phyloP scores from a whole-genome alignment of 2,888 invertebrate species.

The Cephus spinipes region DNA sequence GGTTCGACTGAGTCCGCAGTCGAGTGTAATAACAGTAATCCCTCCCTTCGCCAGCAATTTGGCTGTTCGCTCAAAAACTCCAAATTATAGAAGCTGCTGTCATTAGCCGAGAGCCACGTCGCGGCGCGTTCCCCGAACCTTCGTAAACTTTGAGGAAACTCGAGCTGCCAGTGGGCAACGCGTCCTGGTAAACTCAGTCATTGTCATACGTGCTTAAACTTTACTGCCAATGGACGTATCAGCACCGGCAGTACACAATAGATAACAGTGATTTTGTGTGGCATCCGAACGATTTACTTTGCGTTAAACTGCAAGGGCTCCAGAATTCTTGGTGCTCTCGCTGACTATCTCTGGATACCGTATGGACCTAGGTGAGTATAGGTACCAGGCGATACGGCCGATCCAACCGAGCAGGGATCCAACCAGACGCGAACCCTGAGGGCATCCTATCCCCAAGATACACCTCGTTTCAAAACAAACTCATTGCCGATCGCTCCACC shows the following conservation, averaged over 20 bases:
- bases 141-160: constrained; percentile 42
- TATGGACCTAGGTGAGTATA: background rate
- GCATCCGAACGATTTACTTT: constrained; percentile 36
- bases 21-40: constrained; percentile 66
- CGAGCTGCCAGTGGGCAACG: constrained; percentile 18
- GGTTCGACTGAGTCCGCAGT: constrained; percentile 59
- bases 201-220: constrained; percentile 12
- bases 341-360: background rate
- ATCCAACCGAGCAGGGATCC: background rate
- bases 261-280: constrained; percentile 38
- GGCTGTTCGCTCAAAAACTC: constrained; percentile 64
- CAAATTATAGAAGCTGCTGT: constrained; percentile 66
- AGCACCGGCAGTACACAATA: background rate
- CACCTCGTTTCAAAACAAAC: background rate
- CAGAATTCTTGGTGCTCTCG: background rate
- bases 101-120: constrained; percentile 53
- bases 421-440: background rate
- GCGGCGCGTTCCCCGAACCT: constrained; percentile 44
- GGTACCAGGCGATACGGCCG: background rate
- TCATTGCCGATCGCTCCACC: background rate
- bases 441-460: constrained; percentile 1
- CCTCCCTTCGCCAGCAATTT: constrained; percentile 63
- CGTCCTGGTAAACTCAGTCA: constrained; percentile 9
- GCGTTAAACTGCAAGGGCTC: constrained; percentile 33
- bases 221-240: constrained; percentile 2